A percentile compares a stretch with the other conserved stretches of the same genome.
Conservation (phyloP, 2,888 invertebrate genomes). For the Drosophila pseudotalamancana region DNA sequence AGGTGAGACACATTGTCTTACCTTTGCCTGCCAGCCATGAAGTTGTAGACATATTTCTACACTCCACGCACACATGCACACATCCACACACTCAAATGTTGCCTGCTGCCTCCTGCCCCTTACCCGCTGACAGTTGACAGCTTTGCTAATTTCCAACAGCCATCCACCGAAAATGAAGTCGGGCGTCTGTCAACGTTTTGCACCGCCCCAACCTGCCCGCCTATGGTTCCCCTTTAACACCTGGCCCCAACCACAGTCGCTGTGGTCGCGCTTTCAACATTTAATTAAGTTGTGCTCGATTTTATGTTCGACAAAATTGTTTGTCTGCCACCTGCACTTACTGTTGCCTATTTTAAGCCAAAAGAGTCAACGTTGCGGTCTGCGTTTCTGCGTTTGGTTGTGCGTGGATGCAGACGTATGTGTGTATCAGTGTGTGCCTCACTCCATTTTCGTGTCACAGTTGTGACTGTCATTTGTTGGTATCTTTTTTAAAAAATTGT, state of each 20-base stretch:
- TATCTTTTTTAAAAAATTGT: constrained; percentile 46
- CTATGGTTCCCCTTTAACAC: neutral
- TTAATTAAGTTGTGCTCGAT: constrained; percentile 79
- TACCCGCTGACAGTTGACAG: constrained; percentile 73
- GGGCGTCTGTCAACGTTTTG: constrained; percentile 62
- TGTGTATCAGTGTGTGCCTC: constrained; percentile 30
- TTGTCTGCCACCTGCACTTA: constrained; percentile 55
- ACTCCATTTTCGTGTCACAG: constrained; percentile 41
- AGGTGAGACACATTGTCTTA: constrained; percentile 70
- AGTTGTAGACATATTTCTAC: constrained; percentile 55
- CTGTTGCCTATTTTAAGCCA: constrained; percentile 38
- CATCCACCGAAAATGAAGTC: constrained; percentile 63
- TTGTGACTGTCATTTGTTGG: constrained; percentile 40
- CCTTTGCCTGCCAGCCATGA: constrained; percentile 55
- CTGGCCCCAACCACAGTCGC: constrained; percentile 42
- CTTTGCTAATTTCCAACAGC: constrained; percentile 76
- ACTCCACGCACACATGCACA: constrained; percentile 13
- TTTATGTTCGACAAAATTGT: constrained; percentile 76
- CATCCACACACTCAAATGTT: constrained; percentile 13
- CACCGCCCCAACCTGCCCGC: constrained; percentile 10
- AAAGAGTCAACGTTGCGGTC: constrained; percentile 44
- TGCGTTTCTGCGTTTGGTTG: constrained; percentile 7
- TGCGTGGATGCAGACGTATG: constrained; percentile 1
- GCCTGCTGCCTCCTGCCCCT: no score
- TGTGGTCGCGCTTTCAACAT: constrained; percentile 72